These are phyloP conservation scores for Chelmon rostratus DNA, from an alignment of 2,797 vertebrate species.

Conservation along the genomic window DNA sequence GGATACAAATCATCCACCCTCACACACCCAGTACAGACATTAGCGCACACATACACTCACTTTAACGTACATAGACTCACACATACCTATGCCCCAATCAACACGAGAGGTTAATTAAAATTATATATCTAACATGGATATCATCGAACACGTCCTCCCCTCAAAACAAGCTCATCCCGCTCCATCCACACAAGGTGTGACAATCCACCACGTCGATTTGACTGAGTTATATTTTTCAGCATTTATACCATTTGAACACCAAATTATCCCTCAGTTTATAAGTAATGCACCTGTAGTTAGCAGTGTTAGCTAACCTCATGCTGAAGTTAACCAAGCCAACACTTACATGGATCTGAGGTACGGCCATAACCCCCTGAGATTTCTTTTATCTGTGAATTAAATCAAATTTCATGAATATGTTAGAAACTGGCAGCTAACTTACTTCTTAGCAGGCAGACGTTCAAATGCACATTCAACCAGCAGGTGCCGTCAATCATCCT, in stretches of 20 bases:
- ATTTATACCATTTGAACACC: no score
- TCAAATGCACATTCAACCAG: no score
- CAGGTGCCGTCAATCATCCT: no score
- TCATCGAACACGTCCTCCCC: not conserved
- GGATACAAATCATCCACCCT: not conserved
- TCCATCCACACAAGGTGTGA: not conserved
- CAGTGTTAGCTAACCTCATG: not conserved
- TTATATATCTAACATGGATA: not conserved
- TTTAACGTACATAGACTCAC: no score
- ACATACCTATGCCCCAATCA: no score
- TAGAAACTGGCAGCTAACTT: no score
- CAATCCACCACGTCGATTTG: not conserved
- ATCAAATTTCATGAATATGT: no score
- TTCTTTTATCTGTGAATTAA: no score
- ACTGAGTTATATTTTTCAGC: not conserved
- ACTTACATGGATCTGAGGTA: no score
- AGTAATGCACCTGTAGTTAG: not conserved
- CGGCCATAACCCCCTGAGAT: no score
- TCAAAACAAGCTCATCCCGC: not conserved
- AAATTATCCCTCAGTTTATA: not conserved
- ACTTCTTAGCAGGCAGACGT: no score
- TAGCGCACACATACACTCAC: not conserved
- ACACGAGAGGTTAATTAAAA: no score
- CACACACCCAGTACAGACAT: not conserved
- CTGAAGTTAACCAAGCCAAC: not conserved